Conservation (phyloP, 2,113 vertebrate genomes). For the Atrichornis clamosus region DNA sequence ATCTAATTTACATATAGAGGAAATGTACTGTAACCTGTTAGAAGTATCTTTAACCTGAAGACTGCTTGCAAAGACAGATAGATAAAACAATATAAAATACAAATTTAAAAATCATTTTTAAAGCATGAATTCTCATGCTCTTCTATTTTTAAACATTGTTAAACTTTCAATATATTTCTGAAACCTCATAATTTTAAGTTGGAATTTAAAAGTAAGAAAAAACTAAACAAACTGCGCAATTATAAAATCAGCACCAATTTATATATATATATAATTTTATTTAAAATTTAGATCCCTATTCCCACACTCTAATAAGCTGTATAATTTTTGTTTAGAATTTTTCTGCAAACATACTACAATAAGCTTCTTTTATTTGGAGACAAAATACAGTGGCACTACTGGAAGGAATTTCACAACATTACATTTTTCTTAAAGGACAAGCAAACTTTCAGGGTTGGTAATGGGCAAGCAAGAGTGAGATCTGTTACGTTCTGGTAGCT, state of each 20-base stretch:
- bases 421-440: constrained; percentile 88
- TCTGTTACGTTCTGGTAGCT: constrained; percentile 74
- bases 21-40: constrained; percentile 91
- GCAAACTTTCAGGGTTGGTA: constrained; percentile 82
- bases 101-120: constrained; percentile 99
- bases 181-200: constrained; percentile 96
- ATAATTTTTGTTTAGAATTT: constrained; percentile 92
- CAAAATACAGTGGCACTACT: constrained; percentile 97
- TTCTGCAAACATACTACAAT: constrained; percentile 91
- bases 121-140: constrained; percentile 95
- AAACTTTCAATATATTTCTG: constrained; percentile 97
- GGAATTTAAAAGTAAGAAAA: constrained; percentile 95
- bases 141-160: constrained; percentile 93
- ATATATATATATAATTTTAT: constrained; percentile 98
- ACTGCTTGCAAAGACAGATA: constrained; percentile 97
- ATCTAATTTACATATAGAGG: constrained; percentile 97
- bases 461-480: constrained; percentile 77
- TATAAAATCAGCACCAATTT: constrained; percentile 99
- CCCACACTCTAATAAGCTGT: constrained; percentile 98
- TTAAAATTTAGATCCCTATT: constrained; percentile 99
- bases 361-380: constrained; percentile 91
- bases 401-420: constrained; percentile 87
- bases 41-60: constrained; percentile 97
- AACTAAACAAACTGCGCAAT: constrained; percentile 96
- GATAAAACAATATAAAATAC: constrained; percentile 97